Conservation (phyloP, 2,888 invertebrate species). For the Coleophora deauratella region DNA sequence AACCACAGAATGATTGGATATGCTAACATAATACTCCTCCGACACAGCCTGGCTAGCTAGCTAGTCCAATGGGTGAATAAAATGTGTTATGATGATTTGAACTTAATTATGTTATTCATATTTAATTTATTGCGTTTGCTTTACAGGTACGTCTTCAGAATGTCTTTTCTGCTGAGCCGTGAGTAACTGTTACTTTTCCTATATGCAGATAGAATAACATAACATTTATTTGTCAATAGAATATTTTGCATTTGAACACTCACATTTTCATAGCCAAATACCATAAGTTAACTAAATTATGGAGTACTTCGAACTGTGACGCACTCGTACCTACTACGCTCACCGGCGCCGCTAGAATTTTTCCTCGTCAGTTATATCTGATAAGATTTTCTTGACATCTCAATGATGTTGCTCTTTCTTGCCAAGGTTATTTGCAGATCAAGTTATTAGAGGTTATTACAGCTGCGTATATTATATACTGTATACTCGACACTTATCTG, state of each 20-base stretch:
- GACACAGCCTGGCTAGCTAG: too few relatives aligned
- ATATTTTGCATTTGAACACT: too few relatives aligned
- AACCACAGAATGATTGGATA: too few relatives aligned
- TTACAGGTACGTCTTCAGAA: constrained; percentile 12
- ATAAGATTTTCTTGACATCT: constrained; percentile 29
- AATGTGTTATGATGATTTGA: too few relatives aligned
- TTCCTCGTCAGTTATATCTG: constrained; percentile 21
- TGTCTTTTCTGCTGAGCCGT: neutral
- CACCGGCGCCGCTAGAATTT: constrained; percentile 1
- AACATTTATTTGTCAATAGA: too few relatives aligned
- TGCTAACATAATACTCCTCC: too few relatives aligned
- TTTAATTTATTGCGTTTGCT: neutral
- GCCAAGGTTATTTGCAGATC: constrained; percentile 18
- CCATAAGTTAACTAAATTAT: neutral
- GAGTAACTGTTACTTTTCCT: neutral
- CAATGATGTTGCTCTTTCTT: constrained; percentile 24
- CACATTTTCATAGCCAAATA: too few relatives aligned
- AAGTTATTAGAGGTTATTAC: too few relatives aligned
- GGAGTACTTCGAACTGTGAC: neutral
- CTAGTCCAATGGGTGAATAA: too few relatives aligned
- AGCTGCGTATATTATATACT: too few relatives aligned
- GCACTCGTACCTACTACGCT: neutral
- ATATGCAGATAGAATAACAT: too few relatives aligned
- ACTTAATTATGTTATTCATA: neutral
- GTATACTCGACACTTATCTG: too few relatives aligned